Evolutionary conservation across 2,797 vertebrate genomes (phyloP).

Genomic region (Scolopax bukidnonensis): DNA sequence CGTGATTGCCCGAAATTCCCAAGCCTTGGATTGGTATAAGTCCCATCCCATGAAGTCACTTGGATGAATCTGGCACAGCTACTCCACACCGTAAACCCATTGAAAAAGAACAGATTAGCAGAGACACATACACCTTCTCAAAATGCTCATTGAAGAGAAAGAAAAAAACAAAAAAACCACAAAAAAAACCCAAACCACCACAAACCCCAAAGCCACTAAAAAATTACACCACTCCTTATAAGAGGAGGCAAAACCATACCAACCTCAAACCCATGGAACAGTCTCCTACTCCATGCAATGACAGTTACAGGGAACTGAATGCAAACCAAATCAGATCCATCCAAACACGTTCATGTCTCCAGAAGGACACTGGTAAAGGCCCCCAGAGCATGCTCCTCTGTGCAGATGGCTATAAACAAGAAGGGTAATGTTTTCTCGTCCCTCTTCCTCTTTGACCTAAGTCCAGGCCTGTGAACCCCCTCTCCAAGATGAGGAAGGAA

Average conservation of each 20-base stretch:
- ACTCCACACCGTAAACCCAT: rapidly evolving
- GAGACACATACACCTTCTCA: not conserved
- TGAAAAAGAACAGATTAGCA: not conserved
- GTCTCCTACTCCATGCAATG: not conserved
- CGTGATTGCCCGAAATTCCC: not conserved
- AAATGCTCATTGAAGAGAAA: not conserved
- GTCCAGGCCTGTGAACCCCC: not conserved
- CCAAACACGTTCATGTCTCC: rapidly evolving
- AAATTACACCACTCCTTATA: not conserved
- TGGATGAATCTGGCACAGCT: not conserved
- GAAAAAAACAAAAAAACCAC: not conserved
- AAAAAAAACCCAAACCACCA: not conserved
- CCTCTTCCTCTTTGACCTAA: not conserved
- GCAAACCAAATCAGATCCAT: not conserved
- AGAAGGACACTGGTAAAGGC: not conserved
- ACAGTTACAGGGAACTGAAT: not conserved
- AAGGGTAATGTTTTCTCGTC: not conserved
- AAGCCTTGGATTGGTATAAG: not conserved
- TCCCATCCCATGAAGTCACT: not conserved
- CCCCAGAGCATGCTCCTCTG: not conserved
- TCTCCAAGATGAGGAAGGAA: not conserved
- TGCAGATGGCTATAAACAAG: not conserved
- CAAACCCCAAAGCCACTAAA: not conserved
- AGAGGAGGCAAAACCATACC: not conserved
- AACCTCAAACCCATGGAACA: not conserved